Evolutionary conservation across 2,888 invertebrate genomes (phyloP).

Genomic region (Dioctria linearis): DNA sequence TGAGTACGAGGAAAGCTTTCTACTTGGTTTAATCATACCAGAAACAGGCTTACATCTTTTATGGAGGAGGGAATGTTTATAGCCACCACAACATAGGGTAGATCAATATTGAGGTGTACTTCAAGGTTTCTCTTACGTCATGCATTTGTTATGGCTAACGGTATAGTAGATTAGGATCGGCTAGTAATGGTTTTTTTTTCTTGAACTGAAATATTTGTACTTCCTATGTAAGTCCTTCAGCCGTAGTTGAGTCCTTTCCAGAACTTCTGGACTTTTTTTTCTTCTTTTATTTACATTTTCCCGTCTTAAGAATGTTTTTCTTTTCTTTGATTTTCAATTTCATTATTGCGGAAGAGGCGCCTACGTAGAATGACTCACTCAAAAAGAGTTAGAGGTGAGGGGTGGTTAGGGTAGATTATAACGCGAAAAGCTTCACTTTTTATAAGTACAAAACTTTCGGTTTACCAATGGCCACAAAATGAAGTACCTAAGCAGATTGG

Average conservation of each 20-base stretch:
- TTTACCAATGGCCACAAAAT: neutral
- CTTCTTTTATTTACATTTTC: slow-evolving; percentile 5
- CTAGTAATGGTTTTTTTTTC: slow-evolving; percentile 50
- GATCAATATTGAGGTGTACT: slow-evolving; percentile 49
- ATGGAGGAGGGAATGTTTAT: slow-evolving; percentile 10
- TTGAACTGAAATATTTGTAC: slow-evolving; percentile 21
- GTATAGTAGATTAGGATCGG: slow-evolving; percentile 32
- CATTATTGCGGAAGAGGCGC: slow-evolving; percentile 7
- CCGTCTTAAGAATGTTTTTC: slow-evolving; percentile 10
- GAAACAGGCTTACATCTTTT: neutral
- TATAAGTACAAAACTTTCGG: slow-evolving; percentile 1
- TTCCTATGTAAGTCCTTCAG: neutral
- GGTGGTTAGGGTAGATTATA: slow-evolving; percentile 3
- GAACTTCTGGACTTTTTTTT: neutral
- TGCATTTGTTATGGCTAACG: slow-evolving; percentile 26
- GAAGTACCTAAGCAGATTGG: slow-evolving; percentile 12
- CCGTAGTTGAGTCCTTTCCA: slow-evolving; percentile 4
- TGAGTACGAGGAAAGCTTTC: slow-evolving; percentile 37
- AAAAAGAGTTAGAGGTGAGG: neutral
- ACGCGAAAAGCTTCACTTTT: neutral
- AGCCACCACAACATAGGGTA: slow-evolving; percentile 3
- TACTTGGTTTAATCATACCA: neutral
- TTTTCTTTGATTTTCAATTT: slow-evolving; percentile 35
- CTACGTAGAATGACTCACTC: slow-evolving; percentile 37
- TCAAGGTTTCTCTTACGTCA: slow-evolving; percentile 40